Base-by-base conservation (phyloP, 1,140 invertebrate species). In the Pristionchus pacificus region DNA sequence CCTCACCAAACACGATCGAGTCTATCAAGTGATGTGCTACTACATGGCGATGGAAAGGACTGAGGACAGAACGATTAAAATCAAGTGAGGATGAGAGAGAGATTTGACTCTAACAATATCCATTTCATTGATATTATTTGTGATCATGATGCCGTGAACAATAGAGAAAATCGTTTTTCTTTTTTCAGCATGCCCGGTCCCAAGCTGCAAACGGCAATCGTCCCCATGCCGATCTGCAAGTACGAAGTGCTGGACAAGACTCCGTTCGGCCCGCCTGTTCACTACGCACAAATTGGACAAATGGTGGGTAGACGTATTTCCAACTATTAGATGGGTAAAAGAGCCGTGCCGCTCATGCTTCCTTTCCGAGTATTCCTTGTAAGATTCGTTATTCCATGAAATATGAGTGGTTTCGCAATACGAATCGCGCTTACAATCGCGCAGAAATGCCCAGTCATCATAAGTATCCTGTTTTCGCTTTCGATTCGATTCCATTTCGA, bases 21-120 rank as follows among this genome's bases (percentile, higher is more conserved):
- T 84, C 57, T 83, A 77, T 68, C 73, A 74, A 29, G 72, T 83
- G 14, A 80, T 83, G 62, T 83, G 81, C 64, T 83, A 77, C 67
- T 83, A 83, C 74, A 83, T 83, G 81, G 82, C 84, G 71, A 80
- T 80, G 80, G 70, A 84, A 63, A 72, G 78, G 28, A 68, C 49
- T 68, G 72, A 27, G 77, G 77, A 57, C 74, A 83, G 70, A 72
- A 84, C 55, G 65, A 67, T 29, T 71, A 84, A 24, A 78, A 70
- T 80, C 38, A 49, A 19, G 38, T 49, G 38, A n/a, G n/a, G n/a
- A n/a, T n/a, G n/a, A n/a, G n/a, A n/a, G n/a, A n/a, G n/a, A n/a
- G n/a, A n/a, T n/a, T n/a, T n/a, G n/a, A n/a, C n/a, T n/a, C n/a
- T 83, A 24, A 66, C 72, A n/a, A 19, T 60, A 0, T 33, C 66